Evolutionary conservation across 2,888 invertebrate species (phyloP).

Genomic region (Ypsolopha sequella): DNA sequence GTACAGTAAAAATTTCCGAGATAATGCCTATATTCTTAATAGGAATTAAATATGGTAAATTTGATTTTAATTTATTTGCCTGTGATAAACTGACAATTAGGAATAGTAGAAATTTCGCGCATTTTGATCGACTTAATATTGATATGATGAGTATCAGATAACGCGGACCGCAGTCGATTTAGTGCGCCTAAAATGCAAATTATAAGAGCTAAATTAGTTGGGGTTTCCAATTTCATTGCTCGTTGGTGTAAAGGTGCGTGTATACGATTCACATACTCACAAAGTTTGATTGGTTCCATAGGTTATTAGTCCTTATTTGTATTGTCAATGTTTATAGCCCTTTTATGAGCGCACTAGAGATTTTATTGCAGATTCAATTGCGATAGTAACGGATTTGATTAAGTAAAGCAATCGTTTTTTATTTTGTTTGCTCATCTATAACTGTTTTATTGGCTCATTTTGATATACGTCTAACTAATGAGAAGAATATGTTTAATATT

Average conservation of each 20-base stretch:
- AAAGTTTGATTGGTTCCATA: slow-evolving; percentile 45
- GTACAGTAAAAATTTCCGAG: too few species aligned
- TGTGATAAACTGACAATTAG: too few species aligned
- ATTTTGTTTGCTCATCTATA: slow-evolving; percentile 35
- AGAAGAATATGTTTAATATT: neutral
- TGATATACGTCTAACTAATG: neutral
- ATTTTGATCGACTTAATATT: too few species aligned
- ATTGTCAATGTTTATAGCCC: slow-evolving; percentile 62
- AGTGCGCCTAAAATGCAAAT: too few species aligned
- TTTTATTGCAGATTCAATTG: slow-evolving; percentile 63
- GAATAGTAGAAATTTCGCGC: too few species aligned
- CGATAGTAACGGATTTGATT: slow-evolving; percentile 59
- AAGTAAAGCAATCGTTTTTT: slow-evolving; percentile 44
- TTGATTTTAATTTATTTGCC: too few species aligned
- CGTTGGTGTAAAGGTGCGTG: slow-evolving; percentile 6
- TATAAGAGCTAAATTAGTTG: too few species aligned
- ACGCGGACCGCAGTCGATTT: too few species aligned
- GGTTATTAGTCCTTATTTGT: slow-evolving; percentile 61
- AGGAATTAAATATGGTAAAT: too few species aligned
- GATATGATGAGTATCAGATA: too few species aligned
- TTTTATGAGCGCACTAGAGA: slow-evolving; percentile 53
- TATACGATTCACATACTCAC: slow-evolving; percentile 30
- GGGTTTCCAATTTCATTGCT: too few species aligned
- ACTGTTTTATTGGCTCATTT: slow-evolving; percentile 23
- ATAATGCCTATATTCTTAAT: too few species aligned